Conservation (phyloP, 2,797 vertebrate genomes). For the Phoebastria nigripes region DNA sequence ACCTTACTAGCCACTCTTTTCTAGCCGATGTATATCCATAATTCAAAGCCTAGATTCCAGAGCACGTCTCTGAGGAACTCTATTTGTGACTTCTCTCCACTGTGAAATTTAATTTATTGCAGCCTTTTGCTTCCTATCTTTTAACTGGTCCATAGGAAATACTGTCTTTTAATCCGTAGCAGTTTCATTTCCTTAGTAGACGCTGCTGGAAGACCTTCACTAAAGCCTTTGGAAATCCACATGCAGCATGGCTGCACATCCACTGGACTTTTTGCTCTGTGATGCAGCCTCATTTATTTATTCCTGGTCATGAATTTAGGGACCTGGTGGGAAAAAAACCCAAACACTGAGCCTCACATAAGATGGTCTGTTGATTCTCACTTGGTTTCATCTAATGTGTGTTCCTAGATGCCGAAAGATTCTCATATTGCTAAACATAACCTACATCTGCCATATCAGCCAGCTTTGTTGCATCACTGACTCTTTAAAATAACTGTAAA, state of each 20-base stretch:
- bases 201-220: neutral
- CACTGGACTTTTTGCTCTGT: neutral
- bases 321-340: accelerated
- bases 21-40: neutral
- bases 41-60: neutral
- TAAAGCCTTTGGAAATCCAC: neutral
- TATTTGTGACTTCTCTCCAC: neutral
- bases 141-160: neutral
- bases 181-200: neutral
- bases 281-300: neutral
- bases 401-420: neutral
- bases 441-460: neutral
- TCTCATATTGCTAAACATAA: neutral
- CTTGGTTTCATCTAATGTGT: neutral
- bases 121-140: neutral
- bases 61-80: neutral
- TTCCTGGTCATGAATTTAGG: neutral
- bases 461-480: neutral
- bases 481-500: neutral
- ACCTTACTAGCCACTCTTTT: neutral
- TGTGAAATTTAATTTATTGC: neutral
- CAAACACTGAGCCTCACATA: neutral
- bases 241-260: neutral
- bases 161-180: neutral
- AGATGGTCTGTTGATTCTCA: neutral